Evolutionary conservation across 2,797 vertebrate species (phyloP).

Genomic region (Scomberomorus guttatus): DNA sequence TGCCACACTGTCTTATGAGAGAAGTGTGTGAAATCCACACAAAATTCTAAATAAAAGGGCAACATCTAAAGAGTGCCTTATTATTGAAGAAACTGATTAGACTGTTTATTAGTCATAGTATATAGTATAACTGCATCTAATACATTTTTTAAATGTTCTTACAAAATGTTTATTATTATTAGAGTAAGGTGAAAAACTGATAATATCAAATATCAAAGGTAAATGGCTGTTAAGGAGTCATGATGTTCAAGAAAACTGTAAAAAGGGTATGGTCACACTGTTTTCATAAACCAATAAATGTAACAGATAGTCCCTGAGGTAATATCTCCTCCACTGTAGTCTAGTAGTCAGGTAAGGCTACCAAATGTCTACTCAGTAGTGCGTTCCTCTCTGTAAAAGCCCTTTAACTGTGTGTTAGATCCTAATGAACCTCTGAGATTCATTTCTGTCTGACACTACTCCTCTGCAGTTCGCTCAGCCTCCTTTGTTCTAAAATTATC

Average conservation of each 20-base stretch:
- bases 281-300: not conserved
- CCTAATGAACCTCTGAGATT: constrained; percentile 38
- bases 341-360: too few relatives aligned
- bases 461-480: constrained; percentile 19
- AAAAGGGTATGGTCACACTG: not conserved
- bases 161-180: not conserved
- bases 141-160: not conserved
- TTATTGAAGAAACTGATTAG: not conserved
- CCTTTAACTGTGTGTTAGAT: constrained; percentile 42
- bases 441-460: constrained; percentile 12
- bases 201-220: not conserved
- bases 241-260: not conserved
- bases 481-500: constrained; percentile 63
- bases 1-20: too few relatives aligned
- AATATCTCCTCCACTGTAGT: not conserved
- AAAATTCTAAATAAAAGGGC: too few relatives aligned
- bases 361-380: not conserved
- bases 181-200: not conserved
- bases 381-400: not conserved
- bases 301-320: not conserved
- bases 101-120: too few relatives aligned
- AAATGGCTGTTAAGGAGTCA: not conserved
- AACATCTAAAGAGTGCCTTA: too few relatives aligned
- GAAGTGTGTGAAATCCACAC: too few relatives aligned
- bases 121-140: not conserved